Conservation (phyloP, 2,113 vertebrate species). For the Nothobranchius kuhntae region DNA sequence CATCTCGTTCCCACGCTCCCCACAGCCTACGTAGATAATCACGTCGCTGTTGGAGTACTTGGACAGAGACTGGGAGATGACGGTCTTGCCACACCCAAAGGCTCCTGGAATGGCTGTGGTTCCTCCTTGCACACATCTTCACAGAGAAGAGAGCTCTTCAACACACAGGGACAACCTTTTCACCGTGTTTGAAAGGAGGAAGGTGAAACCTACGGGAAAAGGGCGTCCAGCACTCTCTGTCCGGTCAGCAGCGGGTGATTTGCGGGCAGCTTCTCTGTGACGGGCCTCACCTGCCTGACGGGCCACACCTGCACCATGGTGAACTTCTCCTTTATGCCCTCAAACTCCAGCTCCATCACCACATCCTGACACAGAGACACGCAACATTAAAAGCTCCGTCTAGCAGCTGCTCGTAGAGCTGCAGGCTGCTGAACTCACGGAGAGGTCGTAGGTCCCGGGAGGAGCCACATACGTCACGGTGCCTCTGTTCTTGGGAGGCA, state of each 20-base stretch:
- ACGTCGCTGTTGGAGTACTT: slow-evolving; percentile 99
- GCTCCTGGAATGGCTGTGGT: slow-evolving; percentile 97
- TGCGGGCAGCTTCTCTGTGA: slow-evolving; percentile 95
- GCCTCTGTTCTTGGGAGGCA: slow-evolving; percentile 91
- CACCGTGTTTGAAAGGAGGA: neutral
- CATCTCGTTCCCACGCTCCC: slow-evolving; percentile 98
- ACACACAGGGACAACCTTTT: neutral
- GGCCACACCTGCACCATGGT: slow-evolving; percentile 98
- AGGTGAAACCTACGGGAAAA: slow-evolving; percentile 88
- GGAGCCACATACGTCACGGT: slow-evolving; percentile 95
- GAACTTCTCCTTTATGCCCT: slow-evolving; percentile 95
- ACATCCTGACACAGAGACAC: slow-evolving; percentile 83
- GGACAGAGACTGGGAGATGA: slow-evolving; percentile 97
- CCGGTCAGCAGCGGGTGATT: slow-evolving; percentile 95
- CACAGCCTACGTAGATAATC: slow-evolving; percentile 96
- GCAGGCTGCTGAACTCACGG: slow-evolving; percentile 78
- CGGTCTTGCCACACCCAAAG: slow-evolving; percentile 97
- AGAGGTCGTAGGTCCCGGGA: slow-evolving; percentile 89
- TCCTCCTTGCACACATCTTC: slow-evolving; percentile 95
- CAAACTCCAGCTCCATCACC: slow-evolving; percentile 96
- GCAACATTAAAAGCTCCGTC: neutral
- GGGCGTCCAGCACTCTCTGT: slow-evolving; percentile 93
- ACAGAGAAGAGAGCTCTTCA: slow-evolving; percentile 30
- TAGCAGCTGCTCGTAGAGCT: accelerated
- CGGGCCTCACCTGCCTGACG: slow-evolving; percentile 92